Percentiles rank a stretch among this genome's conserved stretches.
Conservation (phyloP, 2,113 vertebrate species). For the Strigops habroptila region DNA sequence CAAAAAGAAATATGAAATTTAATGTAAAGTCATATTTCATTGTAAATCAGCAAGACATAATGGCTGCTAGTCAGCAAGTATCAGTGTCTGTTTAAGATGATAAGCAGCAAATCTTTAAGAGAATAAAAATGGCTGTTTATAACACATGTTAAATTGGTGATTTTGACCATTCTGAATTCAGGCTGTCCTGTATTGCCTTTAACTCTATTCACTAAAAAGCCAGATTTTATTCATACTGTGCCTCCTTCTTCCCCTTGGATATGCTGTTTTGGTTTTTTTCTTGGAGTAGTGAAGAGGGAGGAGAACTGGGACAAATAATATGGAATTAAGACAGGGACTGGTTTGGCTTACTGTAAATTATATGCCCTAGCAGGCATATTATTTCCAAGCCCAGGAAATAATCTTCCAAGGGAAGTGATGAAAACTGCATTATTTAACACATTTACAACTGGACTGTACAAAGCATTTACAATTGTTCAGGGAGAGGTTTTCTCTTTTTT, state of each 20-base stretch:
- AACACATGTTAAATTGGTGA: neutral
- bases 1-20: neutral
- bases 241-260: neutral
- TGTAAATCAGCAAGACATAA: neutral
- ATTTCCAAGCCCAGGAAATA: neutral
- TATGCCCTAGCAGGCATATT: neutral
- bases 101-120: neutral
- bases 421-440: conserved; percentile 8
- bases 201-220: neutral
- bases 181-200: neutral
- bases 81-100: neutral
- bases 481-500: neutral
- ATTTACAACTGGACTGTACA: conserved; percentile 21
- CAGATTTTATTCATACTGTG: neutral
- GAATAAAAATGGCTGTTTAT: neutral
- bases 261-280: neutral
- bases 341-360: neutral
- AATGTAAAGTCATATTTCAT: neutral
- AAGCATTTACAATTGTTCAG: neutral
- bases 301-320: neutral
- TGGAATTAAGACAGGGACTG: neutral
- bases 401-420: neutral
- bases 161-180: neutral
- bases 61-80: neutral
- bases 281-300: neutral